phyloP scores from a whole-genome alignment of 1,140 invertebrate species.

The Macrotrachela quadricornifera region DNA sequence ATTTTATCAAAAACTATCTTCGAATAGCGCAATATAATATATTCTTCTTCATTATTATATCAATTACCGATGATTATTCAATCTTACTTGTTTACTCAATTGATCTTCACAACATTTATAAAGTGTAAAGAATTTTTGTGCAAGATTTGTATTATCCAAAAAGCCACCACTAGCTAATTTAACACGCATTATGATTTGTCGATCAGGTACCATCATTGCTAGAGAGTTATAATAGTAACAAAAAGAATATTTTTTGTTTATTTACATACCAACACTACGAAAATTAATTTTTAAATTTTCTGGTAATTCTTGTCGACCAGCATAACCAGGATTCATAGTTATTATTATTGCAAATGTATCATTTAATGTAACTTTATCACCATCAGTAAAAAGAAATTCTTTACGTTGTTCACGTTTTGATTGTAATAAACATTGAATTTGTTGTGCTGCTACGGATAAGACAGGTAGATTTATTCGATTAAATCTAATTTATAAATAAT shows the following conservation, averaged over 20 bases:
- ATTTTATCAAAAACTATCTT: no score
- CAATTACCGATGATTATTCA: no score
- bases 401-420: not conserved
- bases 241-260: not conserved
- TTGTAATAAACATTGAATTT: conserved; percentile 14
- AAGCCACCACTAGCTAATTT: conserved; percentile 52
- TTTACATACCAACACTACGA: conserved; percentile 10
- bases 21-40: no score
- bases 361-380: conserved; percentile 59
- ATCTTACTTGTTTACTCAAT: conserved; percentile 54
- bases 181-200: conserved; percentile 92
- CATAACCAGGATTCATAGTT: conserved; percentile 92
- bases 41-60: no score
- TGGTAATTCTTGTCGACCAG: conserved; percentile 68
- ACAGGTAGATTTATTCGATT: conserved; percentile 31
- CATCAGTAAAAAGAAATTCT: conserved; percentile 59
- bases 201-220: conserved; percentile 91
- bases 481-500: conserved; percentile 15
- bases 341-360: conserved; percentile 79
- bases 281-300: conserved; percentile 73
- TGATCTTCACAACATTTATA: conserved; percentile 82
- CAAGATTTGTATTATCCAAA: conserved; percentile 68
- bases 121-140: conserved; percentile 80
- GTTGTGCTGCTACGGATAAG: conserved; percentile 29
- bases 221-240: conserved; percentile 52